Percentiles rank a stretch among this genome's conserved stretches.
Evolutionary conservation across 2,113 vertebrate genomes (phyloP).

Genomic region (Holacanthus passer): DNA sequence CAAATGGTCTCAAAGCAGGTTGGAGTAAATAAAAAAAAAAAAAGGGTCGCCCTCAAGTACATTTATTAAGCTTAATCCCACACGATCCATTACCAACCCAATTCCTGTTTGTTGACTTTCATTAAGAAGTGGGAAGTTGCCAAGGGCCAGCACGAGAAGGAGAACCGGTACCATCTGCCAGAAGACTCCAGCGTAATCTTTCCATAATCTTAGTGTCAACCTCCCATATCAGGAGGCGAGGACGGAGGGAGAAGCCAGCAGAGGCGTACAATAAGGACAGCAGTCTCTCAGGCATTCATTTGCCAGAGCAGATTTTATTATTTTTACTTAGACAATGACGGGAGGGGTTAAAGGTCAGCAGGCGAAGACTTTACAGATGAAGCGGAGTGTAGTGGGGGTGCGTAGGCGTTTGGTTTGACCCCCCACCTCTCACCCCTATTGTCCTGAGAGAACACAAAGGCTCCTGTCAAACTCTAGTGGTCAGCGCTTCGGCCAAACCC

Average conservation of each 20-base stretch:
- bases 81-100: slow-evolving; percentile 66
- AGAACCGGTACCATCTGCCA: slow-evolving; percentile 79
- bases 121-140: slow-evolving; percentile 77
- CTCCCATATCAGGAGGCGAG: slow-evolving; percentile 26
- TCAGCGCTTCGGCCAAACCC: slow-evolving; percentile 67
- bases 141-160: slow-evolving; percentile 34
- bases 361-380: slow-evolving; percentile 77
- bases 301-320: slow-evolving; percentile 81
- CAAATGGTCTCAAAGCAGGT: slow-evolving; percentile 21
- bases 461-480: slow-evolving; percentile 74
- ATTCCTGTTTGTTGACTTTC: slow-evolving; percentile 75
- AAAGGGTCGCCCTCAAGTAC: slow-evolving; percentile 33
- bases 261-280: slow-evolving; percentile 60
- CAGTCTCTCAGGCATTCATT: slow-evolving; percentile 62
- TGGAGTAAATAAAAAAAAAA: background rate
- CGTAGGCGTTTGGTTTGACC: slow-evolving; percentile 73
- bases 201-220: slow-evolving; percentile 77
- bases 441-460: slow-evolving; percentile 77
- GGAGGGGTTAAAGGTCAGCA: slow-evolving; percentile 81
- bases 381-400: slow-evolving; percentile 46
- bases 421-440: slow-evolving; percentile 80
- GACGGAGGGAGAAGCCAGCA: slow-evolving; percentile 26
- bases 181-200: slow-evolving; percentile 77
- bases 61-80: slow-evolving; percentile 70
- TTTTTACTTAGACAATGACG: slow-evolving; percentile 81